phyloP scores from a whole-genome alignment of 2,888 invertebrate species.

The Scaeva pyrastri region DNA sequence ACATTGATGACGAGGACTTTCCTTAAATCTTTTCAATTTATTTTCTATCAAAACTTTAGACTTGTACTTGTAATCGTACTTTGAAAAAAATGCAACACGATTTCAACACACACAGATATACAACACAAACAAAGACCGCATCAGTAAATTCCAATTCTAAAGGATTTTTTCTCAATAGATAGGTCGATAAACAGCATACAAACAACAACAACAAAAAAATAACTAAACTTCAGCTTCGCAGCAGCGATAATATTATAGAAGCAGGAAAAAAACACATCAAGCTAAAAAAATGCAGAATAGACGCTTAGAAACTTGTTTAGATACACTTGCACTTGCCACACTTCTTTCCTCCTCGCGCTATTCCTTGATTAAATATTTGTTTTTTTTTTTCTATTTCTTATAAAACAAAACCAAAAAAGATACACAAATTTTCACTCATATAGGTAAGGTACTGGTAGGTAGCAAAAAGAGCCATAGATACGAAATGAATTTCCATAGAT shows the following conservation, averaged over 20 bases:
- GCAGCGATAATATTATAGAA: slow-evolving; percentile 19
- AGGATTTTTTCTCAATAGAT: neutral
- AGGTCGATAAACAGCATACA: too few relatives aligned
- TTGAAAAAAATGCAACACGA: slow-evolving; percentile 7
- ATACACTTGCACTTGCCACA: slow-evolving; percentile 76
- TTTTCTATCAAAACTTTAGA: neutral
- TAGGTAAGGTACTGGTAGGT: too few relatives aligned
- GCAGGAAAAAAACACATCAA: slow-evolving; percentile 19
- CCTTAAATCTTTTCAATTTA: slow-evolving; percentile 10
- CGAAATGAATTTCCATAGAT: slow-evolving; percentile 60
- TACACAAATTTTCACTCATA: slow-evolving; percentile 56
- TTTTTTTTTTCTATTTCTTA: neutral
- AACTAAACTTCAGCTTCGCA: slow-evolving; percentile 7
- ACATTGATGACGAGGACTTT: slow-evolving; percentile 64
- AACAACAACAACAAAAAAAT: neutral
- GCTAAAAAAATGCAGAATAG: slow-evolving; percentile 36
- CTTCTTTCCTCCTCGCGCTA: slow-evolving; percentile 52
- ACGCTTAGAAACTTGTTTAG: slow-evolving; percentile 79
- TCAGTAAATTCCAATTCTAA: slow-evolving; percentile 61
- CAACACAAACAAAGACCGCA: slow-evolving; percentile 31
- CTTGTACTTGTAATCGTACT: too few relatives aligned
- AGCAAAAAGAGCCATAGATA: slow-evolving; percentile 44
- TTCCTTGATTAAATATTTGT: slow-evolving; percentile 42
- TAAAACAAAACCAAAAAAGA: slow-evolving; percentile 13
- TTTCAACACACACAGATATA: neutral